Evolutionary conservation across 2,888 invertebrate genomes (phyloP).

Genomic region (Machimus rusticus): DNA sequence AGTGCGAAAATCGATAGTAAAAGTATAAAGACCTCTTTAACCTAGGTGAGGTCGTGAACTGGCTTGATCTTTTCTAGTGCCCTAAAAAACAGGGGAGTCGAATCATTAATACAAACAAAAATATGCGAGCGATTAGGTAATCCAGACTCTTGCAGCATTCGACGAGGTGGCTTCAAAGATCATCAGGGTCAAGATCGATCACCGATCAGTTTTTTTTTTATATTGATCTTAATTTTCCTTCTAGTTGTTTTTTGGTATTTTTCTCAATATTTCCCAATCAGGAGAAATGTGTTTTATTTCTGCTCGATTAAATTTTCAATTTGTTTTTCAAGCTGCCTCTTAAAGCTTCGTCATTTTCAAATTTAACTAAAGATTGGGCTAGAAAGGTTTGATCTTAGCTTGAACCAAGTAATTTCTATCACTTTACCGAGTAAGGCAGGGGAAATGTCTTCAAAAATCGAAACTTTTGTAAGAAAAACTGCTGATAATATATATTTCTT

Average conservation of each 20-base stretch:
- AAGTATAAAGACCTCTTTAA: not conserved
- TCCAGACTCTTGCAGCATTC: not conserved
- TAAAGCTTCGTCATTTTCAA: too few relatives aligned
- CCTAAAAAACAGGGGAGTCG: not conserved
- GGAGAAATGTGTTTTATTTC: not conserved
- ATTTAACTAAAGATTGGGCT: too few relatives aligned
- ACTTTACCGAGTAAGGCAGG: too few relatives aligned
- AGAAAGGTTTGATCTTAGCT: too few relatives aligned
- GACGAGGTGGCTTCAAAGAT: not conserved
- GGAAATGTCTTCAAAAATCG: too few relatives aligned
- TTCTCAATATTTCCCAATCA: not conserved
- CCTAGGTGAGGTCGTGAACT: not conserved
- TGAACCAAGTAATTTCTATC: too few relatives aligned
- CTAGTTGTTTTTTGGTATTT: conserved; percentile 27
- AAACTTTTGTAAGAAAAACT: not conserved
- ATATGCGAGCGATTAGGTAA: not conserved
- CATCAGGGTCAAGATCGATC: conserved; percentile 13
- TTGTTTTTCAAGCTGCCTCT: too few relatives aligned
- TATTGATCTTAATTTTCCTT: not conserved
- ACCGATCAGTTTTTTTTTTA: not conserved
- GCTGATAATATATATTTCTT: conserved; percentile 44
- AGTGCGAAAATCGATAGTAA: not conserved
- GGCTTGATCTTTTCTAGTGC: not conserved
- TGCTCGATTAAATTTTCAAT: too few relatives aligned
- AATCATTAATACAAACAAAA: not conserved